Conservation (phyloP, 2,888 invertebrate genomes). For the Clitarchus hookeri region DNA sequence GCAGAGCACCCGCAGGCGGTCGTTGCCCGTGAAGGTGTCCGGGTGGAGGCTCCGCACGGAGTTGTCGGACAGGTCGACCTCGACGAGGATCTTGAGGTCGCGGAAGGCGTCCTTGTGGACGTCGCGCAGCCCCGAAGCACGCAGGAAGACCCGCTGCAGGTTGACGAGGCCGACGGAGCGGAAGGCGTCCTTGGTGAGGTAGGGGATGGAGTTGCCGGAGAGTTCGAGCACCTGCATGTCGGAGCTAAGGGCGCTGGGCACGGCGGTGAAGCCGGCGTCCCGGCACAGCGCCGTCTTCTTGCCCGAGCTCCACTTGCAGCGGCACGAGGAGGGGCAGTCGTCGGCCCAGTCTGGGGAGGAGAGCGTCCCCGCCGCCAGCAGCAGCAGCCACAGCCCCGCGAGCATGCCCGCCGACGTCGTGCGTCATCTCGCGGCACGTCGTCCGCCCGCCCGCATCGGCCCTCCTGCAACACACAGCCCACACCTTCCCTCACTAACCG, state of each 20-base stretch:
- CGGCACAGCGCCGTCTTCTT: conserved; percentile 88
- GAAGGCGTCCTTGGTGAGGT: conserved; percentile 78
- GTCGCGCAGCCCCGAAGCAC: conserved; percentile 73
- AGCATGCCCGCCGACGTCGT: conserved; percentile 33
- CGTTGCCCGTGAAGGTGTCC: conserved; percentile 83
- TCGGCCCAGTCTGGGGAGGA: conserved; percentile 75
- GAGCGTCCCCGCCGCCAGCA: conserved; percentile 48
- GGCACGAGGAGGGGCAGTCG: conserved; percentile 83
- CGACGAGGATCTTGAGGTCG: conserved; percentile 81
- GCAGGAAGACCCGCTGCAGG: conserved; percentile 80
- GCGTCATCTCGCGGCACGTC: conserved; percentile 38
- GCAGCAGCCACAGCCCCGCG: conserved; percentile 34
- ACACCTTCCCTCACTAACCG: too few relatives aligned
- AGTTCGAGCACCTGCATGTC: conserved; percentile 87
- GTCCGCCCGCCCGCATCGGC: conserved; percentile 33
- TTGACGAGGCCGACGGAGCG: conserved; percentile 78
- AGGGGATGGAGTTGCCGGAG: conserved; percentile 77
- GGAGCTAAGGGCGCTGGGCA: conserved; percentile 71
- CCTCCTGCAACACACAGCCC: conserved; percentile 5
- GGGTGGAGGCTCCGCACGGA: conserved; percentile 73
- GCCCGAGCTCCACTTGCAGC: conserved; percentile 91
- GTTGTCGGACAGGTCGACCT: conserved; percentile 86
- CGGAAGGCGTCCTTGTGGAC: conserved; percentile 85
- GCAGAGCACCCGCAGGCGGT: conserved; percentile 75
- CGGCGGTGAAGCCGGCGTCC: conserved; percentile 76